A percentile compares a stretch with the other conserved stretches of the same genome.
These are phyloP conservation scores for Physeter macrocephalus DNA, from an alignment of 2,113 vertebrate genomes.

Conservation along the genomic window DNA sequence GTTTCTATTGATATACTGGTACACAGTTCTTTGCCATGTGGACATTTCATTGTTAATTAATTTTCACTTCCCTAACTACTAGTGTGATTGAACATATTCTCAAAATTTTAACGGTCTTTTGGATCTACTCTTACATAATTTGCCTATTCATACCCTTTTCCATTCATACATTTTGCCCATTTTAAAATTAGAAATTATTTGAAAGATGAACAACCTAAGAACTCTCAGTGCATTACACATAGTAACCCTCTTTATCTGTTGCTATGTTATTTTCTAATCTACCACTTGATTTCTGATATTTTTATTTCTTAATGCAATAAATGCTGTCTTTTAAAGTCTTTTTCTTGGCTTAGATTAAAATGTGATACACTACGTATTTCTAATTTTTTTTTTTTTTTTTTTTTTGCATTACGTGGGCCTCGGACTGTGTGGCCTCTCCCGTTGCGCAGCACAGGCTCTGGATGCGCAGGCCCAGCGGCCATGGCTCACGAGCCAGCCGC, in stretches of 20 bases:
- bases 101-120: neutral
- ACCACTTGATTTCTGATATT: neutral
- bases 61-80: neutral
- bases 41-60: neutral
- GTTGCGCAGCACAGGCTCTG: too few species aligned
- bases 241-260: neutral
- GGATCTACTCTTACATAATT: neutral
- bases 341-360: too few species aligned
- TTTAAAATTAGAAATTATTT: neutral
- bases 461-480: too few species aligned
- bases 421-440: too few species aligned
- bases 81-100: neutral
- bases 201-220: neutral
- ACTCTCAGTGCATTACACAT: neutral
- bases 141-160: neutral
- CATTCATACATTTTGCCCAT: neutral
- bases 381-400: too few species aligned
- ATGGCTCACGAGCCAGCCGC: too few species aligned
- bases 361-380: too few species aligned
- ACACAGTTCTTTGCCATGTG: neutral
- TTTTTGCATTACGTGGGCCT: too few species aligned
- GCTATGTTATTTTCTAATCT: neutral
- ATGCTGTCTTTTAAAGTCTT: too few species aligned
- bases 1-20: neutral
- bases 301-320: neutral